Conservation (phyloP, 2,888 invertebrate species). For the Baccha elongata region DNA sequence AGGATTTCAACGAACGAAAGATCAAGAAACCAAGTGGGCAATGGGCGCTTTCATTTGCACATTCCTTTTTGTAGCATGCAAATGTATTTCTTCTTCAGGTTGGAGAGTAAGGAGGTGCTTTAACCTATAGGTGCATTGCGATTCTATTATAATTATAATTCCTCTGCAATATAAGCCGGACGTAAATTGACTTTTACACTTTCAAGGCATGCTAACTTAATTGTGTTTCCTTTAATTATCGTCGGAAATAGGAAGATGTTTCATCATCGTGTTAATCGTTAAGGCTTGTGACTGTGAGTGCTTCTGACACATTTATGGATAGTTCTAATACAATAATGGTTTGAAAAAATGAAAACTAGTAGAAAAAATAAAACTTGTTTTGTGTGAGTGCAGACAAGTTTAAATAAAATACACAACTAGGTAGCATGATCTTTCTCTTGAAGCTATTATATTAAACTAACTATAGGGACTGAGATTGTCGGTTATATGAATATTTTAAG, state of each 20-base stretch:
- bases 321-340: too few relatives aligned
- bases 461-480: too few relatives aligned
- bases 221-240: constrained; percentile 52
- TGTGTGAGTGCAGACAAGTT: too few relatives aligned
- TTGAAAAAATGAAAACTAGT: too few relatives aligned
- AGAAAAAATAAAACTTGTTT: too few relatives aligned
- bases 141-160: constrained; percentile 52
- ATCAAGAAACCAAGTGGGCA: too few relatives aligned
- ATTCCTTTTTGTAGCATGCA: constrained; percentile 2
- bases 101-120: background rate
- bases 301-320: constrained; percentile 7
- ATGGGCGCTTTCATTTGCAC: background rate
- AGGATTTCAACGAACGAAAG: too few relatives aligned
- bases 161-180: constrained; percentile 56
- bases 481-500: too few relatives aligned
- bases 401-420: too few relatives aligned
- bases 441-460: too few relatives aligned
- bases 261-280: constrained; percentile 46
- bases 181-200: constrained; percentile 66
- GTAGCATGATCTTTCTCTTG: too few relatives aligned
- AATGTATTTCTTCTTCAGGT: background rate
- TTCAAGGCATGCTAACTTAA: constrained; percentile 51
- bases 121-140: background rate
- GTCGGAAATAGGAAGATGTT: constrained; percentile 49
- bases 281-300: constrained; percentile 22